Conservation (phyloP, 2,888 invertebrate species). For the Drosophila paramelanica region DNA sequence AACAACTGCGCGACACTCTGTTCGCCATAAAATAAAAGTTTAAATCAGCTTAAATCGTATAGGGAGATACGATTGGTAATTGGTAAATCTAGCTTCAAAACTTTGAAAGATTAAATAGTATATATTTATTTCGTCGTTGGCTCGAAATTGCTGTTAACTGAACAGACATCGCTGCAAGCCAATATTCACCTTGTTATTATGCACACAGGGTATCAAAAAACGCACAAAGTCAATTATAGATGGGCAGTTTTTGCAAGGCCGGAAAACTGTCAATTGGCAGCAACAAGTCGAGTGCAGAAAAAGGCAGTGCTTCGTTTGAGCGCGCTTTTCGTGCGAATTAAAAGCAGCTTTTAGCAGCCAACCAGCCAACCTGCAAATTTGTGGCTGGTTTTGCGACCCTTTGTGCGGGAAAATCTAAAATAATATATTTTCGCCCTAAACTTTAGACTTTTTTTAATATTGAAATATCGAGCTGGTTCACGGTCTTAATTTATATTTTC, state of each 20-base stretch:
- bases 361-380: neutral
- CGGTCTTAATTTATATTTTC: no score
- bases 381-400: neutral
- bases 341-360: neutral
- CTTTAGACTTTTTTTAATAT: no score
- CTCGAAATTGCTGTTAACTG: no score
- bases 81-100: no score
- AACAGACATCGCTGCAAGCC: no score
- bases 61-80: no score
- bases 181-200: neutral
- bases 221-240: slow-evolving; percentile 59
- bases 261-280: slow-evolving; percentile 11
- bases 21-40: neutral
- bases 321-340: slow-evolving; percentile 32
- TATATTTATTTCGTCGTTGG: no score
- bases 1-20: neutral
- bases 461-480: no score
- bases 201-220: neutral
- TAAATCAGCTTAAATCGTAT: neutral
- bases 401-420: no score
- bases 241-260: slow-evolving; percentile 6
- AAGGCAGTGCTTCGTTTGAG: slow-evolving; percentile 1
- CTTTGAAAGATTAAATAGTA: no score
- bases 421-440: no score
- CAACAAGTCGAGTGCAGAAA: slow-evolving; percentile 3